phyloP scores from a whole-genome alignment of 2,888 invertebrate species.

The Amphipyra berbera region DNA sequence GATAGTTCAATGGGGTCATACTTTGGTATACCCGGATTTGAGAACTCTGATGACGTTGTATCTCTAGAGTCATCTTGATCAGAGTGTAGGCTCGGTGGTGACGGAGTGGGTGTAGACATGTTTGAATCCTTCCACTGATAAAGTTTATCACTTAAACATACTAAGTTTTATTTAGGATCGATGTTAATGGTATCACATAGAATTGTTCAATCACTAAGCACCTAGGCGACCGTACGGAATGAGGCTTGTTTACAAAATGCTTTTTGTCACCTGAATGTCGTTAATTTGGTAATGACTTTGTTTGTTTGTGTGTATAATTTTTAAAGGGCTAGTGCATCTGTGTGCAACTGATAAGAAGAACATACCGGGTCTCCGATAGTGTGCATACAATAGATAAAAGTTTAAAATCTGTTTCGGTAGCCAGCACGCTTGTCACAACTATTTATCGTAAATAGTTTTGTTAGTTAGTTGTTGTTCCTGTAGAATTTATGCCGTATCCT shows the following conservation, averaged over 20 bases:
- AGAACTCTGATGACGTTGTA: constrained; percentile 73
- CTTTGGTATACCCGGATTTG: constrained; percentile 63
- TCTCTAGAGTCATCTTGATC: constrained; percentile 76
- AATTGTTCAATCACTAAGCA: constrained; percentile 66
- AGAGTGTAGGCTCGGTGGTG: constrained; percentile 77
- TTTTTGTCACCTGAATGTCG: constrained; percentile 86
- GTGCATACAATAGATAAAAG: constrained; percentile 80
- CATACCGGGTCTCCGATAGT: constrained; percentile 86
- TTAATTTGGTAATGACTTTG: constrained; percentile 88
- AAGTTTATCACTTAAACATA: constrained; percentile 32
- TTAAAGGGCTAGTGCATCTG: constrained; percentile 72
- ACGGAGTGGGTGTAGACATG: constrained; percentile 77
- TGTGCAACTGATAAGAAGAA: constrained; percentile 84
- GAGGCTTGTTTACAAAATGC: constrained; percentile 87
- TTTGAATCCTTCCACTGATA: constrained; percentile 32
- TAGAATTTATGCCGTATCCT: not conserved
- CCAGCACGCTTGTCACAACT: constrained; percentile 80
- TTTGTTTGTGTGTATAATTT: constrained; percentile 80
- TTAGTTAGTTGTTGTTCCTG: not conserved
- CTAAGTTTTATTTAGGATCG: constrained; percentile 20
- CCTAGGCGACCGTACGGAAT: constrained; percentile 78
- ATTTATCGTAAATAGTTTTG: constrained; percentile 61
- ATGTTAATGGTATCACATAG: constrained; percentile 44
- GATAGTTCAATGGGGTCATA: constrained; percentile 59
- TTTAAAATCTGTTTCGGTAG: constrained; percentile 85